Percentiles rank a stretch among this genome's conserved stretches.
Conservation (phyloP, 2,113 vertebrate genomes). For the Urocolius indicus region DNA sequence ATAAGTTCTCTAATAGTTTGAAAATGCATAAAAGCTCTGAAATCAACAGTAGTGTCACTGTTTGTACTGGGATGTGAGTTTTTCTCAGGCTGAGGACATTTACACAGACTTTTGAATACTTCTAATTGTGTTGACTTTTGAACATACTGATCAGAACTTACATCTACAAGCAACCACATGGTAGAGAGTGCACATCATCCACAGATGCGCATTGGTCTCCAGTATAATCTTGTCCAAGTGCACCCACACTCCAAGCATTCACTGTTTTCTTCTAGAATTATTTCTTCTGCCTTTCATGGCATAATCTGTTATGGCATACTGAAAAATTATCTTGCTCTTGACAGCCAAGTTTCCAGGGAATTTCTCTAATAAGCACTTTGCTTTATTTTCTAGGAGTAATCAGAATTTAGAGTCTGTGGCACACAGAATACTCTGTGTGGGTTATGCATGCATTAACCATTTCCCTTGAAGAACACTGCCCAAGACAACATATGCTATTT, state of each 20-base stretch:
- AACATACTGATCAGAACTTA: background rate
- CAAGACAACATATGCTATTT: constrained; percentile 31
- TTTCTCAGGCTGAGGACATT: background rate
- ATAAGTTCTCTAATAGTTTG: background rate
- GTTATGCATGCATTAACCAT: background rate
- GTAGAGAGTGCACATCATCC: background rate
- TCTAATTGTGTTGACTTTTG: background rate
- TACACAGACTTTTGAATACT: background rate
- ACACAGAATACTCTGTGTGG: background rate
- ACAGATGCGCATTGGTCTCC: background rate
- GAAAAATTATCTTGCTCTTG: background rate
- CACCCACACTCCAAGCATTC: background rate
- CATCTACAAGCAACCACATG: background rate
- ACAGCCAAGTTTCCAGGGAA: background rate
- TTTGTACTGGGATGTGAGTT: background rate
- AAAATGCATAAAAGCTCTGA: background rate
- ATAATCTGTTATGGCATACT: background rate
- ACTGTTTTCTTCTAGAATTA: background rate
- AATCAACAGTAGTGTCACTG: background rate
- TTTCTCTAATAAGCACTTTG: background rate
- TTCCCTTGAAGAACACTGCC: constrained; percentile 30
- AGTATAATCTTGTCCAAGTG: background rate
- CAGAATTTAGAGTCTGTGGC: background rate
- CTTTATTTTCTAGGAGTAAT: background rate
- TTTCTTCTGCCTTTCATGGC: background rate